phyloP scores from a whole-genome alignment of 23 tunicate genomes.

The Botrylloides violaceus region DNA sequence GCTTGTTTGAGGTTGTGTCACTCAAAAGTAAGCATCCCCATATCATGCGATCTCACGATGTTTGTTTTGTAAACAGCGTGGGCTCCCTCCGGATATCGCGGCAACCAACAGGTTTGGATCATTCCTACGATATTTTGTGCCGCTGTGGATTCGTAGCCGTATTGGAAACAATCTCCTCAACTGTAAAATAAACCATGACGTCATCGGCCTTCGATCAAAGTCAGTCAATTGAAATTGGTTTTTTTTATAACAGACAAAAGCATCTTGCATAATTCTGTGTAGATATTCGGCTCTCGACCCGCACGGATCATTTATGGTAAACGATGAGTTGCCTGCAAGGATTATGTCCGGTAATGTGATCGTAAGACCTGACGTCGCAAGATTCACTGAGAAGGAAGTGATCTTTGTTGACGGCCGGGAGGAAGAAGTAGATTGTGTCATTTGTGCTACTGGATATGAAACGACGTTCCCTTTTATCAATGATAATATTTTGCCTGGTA shows the following conservation, averaged over 20 bases:
- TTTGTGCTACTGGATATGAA: slow-evolving; percentile 38
- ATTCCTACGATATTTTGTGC: background rate
- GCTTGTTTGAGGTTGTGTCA: slow-evolving; percentile 22
- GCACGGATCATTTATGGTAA: slow-evolving; percentile 20
- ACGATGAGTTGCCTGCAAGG: slow-evolving; percentile 34
- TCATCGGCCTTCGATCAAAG: slow-evolving; percentile 4
- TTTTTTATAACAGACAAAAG: background rate
- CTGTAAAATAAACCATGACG: slow-evolving; percentile 9
- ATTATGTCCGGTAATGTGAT: slow-evolving; percentile 40
- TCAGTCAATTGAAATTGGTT: background rate
- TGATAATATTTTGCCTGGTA: slow-evolving; percentile 50
- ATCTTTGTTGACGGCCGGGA: slow-evolving; percentile 33
- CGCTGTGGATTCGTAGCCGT: background rate
- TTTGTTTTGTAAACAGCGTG: too few relatives aligned
- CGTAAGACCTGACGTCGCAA: slow-evolving; percentile 33
- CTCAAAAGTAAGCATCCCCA: too few relatives aligned
- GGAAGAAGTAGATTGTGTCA: slow-evolving; percentile 38
- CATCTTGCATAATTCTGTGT: background rate
- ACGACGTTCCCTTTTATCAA: slow-evolving; percentile 30
- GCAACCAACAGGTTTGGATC: background rate
- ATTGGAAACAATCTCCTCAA: background rate
- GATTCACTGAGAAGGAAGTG: slow-evolving; percentile 14
- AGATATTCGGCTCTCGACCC: slow-evolving; percentile 11
- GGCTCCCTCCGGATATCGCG: slow-evolving; percentile 12
- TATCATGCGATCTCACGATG: too few relatives aligned